Evolutionary conservation across 2,797 vertebrate genomes (phyloP).

Genomic region (Alcedo quadribrachys): DNA sequence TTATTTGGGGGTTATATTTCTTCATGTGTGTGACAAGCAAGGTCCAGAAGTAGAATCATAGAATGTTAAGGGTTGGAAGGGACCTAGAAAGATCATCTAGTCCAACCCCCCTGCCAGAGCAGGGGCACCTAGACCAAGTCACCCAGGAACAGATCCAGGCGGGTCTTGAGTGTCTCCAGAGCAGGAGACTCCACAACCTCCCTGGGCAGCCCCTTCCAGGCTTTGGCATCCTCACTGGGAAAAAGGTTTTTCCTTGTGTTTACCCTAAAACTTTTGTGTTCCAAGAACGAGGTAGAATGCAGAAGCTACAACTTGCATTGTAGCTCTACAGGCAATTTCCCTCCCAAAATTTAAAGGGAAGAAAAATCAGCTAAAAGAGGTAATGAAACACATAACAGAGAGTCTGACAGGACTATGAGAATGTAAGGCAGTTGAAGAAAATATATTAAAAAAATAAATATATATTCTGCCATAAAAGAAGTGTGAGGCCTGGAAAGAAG

Average conservation of each 20-base stretch:
- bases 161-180: too few relatives aligned
- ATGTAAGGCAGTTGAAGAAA: neutral
- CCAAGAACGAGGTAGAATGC: neutral
- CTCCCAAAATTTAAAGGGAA: neutral
- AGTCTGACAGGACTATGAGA: neutral
- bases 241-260: too few relatives aligned
- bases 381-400: neutral
- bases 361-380: neutral
- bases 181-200: too few relatives aligned
- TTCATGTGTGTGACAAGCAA: neutral
- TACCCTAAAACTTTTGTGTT: too few relatives aligned
- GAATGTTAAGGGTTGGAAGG: too few relatives aligned
- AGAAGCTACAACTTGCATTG: neutral
- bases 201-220: too few relatives aligned
- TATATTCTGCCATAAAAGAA: neutral
- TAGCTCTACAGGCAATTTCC: neutral
- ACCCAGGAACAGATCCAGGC: too few relatives aligned
- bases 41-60: neutral
- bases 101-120: too few relatives aligned
- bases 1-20: neutral
- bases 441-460: neutral
- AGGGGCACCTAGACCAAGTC: too few relatives aligned
- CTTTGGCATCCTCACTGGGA: too few relatives aligned
- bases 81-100: too few relatives aligned
- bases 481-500: neutral